These are phyloP conservation scores for Clusia tigrina DNA, from an alignment of 2,888 invertebrate species.

Conservation along the genomic window DNA sequence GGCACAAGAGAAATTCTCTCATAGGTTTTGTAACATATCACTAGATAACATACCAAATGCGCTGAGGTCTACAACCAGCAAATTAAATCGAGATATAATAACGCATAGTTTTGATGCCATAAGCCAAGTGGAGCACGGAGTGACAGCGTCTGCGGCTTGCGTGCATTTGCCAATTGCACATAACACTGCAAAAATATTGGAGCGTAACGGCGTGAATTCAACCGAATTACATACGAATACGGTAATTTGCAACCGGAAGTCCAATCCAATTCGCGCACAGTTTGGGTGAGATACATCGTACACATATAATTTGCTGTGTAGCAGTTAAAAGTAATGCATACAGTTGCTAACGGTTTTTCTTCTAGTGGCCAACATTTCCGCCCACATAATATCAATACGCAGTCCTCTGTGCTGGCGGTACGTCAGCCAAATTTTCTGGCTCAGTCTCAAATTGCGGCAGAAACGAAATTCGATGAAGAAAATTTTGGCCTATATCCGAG, in stretches of 20 bases:
- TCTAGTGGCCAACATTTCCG: no score
- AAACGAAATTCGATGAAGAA: not conserved
- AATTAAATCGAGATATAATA: constrained; percentile 34
- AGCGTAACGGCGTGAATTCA: constrained; percentile 46
- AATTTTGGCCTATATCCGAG: not conserved
- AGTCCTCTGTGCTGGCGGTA: no score
- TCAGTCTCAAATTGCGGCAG: no score
- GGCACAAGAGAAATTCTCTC: constrained; percentile 11
- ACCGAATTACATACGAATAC: constrained; percentile 26
- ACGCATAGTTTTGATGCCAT: constrained; percentile 46
- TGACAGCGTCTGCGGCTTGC: constrained; percentile 6
- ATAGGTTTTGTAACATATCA: not conserved
- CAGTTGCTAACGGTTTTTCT: not conserved
- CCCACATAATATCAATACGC: no score
- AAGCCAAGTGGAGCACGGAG: constrained; percentile 29
- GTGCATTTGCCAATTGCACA: constrained; percentile 49
- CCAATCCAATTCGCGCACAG: not conserved
- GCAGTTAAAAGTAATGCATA: not conserved
- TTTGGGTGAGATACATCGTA: constrained; percentile 12
- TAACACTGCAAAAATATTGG: constrained; percentile 48
- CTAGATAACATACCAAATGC: constrained; percentile 32
- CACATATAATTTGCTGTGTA: constrained; percentile 1
- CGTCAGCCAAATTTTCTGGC: not conserved
- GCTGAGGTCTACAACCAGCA: constrained; percentile 14
- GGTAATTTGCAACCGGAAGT: constrained; percentile 16